Evolutionary conservation across 2,113 vertebrate species (phyloP), one percentile per base, ranked within the genome.

Genomic region (Menidia beryllina): DNA sequence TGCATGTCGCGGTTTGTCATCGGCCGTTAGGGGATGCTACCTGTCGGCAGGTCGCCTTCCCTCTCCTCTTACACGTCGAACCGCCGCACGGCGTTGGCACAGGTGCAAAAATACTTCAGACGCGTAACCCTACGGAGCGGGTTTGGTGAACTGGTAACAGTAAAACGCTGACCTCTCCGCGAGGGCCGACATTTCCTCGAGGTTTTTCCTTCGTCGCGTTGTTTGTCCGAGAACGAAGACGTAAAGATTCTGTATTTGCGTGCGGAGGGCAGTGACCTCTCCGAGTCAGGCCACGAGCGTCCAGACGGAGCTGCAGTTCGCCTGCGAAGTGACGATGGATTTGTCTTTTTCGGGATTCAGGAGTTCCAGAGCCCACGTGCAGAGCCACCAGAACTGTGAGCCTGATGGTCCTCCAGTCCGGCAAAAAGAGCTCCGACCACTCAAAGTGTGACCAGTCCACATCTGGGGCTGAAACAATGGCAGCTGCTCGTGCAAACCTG

Each of bases 11-110:
- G 0, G 77, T 65, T 70, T 83, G 82, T 81, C 73, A 12, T 66
- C 79, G 38, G 65, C 61, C 60, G 51, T 74, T 74, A 27, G 75
- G 77, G 62, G 66, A 26, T 59, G 66, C 39, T 1, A 60, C 75
- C 41, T 50, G 84, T 71, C 85, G 77, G 79, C 88, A 83, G 82
- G 53, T 85, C 50, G 38, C 43, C 64, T 70, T 69, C 75, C 77
- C 52, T 53, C 59, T 59, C 21, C 58, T 72, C 62, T 56, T 48
- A 50, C 73, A 25, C 21, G 17, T 57, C 50, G 24, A 50, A 77
- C 55, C 10, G 23, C 47, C 21, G 56, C 21, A n/a, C 21, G 69
- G 41, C 27, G 81, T 25, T 66, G 79, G 39, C 56, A 70, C 69
- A 77, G 74, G 72, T 85, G 78, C 53, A 30, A 6, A 65, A 69